Conservation (phyloP, 2,113 vertebrate species). For the Peucedramus taeniatus region DNA sequence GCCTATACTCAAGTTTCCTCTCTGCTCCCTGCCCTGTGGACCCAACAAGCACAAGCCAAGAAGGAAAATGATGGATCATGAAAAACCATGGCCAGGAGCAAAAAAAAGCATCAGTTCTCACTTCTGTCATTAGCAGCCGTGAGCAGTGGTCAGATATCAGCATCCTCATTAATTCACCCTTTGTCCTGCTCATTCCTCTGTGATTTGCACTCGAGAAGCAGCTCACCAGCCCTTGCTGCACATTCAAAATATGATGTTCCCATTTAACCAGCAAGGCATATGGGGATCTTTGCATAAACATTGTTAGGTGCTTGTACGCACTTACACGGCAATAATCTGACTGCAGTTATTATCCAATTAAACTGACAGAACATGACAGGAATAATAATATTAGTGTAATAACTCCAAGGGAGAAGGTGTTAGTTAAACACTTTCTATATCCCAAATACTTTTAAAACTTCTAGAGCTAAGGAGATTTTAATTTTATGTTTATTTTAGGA, state of each 20-base stretch:
- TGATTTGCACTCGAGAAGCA: not conserved
- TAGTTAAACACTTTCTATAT: not conserved
- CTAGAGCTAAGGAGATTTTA: not conserved
- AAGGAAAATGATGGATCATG: not conserved
- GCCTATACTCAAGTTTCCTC: not conserved
- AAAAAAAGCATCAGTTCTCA: not conserved
- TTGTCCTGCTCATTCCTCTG: not conserved
- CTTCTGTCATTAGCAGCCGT: not conserved
- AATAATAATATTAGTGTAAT: not conserved
- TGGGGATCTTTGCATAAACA: not conserved
- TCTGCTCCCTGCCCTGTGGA: not conserved
- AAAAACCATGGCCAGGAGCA: not conserved
- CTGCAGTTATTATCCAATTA: constrained; percentile 48
- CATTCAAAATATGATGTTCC: not conserved
- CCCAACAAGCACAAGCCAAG: not conserved
- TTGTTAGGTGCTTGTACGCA: not conserved
- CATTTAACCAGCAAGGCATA: not conserved
- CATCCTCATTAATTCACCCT: not conserved
- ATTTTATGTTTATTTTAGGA: not conserved
- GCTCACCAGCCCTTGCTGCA: not conserved
- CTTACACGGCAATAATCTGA: constrained; percentile 3
- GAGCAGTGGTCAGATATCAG: not conserved
- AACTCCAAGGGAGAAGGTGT: not conserved
- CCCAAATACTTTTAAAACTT: not conserved
- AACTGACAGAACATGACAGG: constrained; percentile 2